Conservation (phyloP, 2,888 invertebrate species). For the Dasypogon diadema region DNA sequence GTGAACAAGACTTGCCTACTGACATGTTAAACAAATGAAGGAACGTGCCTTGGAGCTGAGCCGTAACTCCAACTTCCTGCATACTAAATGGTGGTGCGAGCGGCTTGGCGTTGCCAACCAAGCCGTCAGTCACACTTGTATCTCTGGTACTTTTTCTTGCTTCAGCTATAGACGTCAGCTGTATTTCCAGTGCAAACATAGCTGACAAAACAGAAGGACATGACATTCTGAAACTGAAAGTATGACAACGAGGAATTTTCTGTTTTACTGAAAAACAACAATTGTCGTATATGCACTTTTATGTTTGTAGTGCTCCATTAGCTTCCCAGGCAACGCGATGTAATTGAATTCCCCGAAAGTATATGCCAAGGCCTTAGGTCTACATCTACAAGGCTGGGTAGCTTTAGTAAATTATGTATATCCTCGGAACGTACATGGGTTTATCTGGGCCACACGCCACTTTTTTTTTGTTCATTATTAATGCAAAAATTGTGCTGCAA, state of each 20-base stretch:
- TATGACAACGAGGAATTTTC: slow-evolving; percentile 15
- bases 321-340: neutral
- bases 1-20: slow-evolving; percentile 20
- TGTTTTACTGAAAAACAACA: neutral
- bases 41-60: slow-evolving; percentile 31
- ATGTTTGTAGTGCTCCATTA: slow-evolving; percentile 22
- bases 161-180: neutral
- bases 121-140: neutral
- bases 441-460: no score
- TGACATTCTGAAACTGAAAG: slow-evolving; percentile 28
- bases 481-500: no score
- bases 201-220: slow-evolving; percentile 33
- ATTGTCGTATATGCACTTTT: slow-evolving; percentile 11
- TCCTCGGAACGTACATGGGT: no score
- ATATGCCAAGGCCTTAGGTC: no score
- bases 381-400: no score
- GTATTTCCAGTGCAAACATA: slow-evolving; percentile 15
- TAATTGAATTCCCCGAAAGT: neutral
- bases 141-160: slow-evolving; percentile 1
- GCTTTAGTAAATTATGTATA: no score
- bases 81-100: slow-evolving; percentile 30
- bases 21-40: slow-evolving; percentile 36
- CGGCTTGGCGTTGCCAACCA: no score
- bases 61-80: slow-evolving; percentile 1
- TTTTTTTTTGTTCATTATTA: no score